These are phyloP conservation scores for Dusona sp. DNA, from an alignment of 2,888 invertebrate species.

Conservation along the genomic window DNA sequence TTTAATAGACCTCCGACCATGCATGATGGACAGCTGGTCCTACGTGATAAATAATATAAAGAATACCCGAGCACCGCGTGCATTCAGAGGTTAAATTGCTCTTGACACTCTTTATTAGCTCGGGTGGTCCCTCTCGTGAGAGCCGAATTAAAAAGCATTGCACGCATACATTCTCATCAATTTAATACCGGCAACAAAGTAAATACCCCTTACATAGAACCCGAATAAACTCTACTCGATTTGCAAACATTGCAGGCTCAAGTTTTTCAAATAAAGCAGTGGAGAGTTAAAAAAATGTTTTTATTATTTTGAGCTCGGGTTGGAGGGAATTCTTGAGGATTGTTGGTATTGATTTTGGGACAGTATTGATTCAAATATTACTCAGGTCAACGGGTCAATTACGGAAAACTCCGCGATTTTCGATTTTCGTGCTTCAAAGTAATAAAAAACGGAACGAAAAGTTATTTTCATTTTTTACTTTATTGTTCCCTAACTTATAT, in stretches of 20 bases:
- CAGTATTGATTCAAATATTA: not conserved
- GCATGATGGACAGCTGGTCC: constrained; percentile 72
- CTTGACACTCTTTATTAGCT: constrained; percentile 78
- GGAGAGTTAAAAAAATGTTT: not conserved
- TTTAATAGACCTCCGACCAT: constrained; percentile 38
- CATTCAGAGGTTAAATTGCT: constrained; percentile 77
- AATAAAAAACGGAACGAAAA: not conserved
- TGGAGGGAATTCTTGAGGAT: not conserved
- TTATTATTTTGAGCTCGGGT: not conserved
- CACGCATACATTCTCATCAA: constrained; percentile 29
- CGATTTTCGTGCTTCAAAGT: not conserved
- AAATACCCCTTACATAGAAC: constrained; percentile 23
- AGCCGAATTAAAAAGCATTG: constrained; percentile 41
- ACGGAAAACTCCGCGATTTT: not conserved
- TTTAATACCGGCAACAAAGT: constrained; percentile 16
- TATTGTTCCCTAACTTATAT: not conserved
- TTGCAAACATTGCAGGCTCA: not conserved
- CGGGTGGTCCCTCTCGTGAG: constrained; percentile 55
- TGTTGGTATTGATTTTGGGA: not conserved
- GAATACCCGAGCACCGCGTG: constrained; percentile 62
- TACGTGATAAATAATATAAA: constrained; percentile 76
- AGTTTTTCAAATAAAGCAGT: not conserved
- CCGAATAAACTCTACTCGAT: constrained; percentile 22
- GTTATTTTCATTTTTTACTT: not conserved
- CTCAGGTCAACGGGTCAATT: not conserved